Evolutionary conservation across 1,140 invertebrate genomes (phyloP), one percentile per base, ranked within the genome.

Genomic region (Dendrolimus kikuchii): DNA sequence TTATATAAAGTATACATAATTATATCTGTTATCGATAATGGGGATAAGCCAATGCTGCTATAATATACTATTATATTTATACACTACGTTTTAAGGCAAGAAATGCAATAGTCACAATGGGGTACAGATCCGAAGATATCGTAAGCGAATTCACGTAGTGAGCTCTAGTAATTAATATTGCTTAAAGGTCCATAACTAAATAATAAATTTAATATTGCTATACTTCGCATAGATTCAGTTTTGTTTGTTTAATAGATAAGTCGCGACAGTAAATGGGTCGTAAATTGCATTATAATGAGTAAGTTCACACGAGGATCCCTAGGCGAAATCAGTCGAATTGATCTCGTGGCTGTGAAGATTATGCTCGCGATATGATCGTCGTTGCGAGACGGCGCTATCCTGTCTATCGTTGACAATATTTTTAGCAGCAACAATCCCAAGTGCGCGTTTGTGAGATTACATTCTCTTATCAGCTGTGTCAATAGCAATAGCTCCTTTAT

Each of bases 341-440:
- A 68, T 66, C 55, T 51, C 62, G 50, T 64, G 60, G 51, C 55
- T 50, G 52, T 40, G 45, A 8, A 71, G 62, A 66, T 70, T 62
- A 64, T 53, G 62, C 58, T 50, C 37, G 47, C 40, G 63, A 64
- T 71, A 62, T 66, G 52, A 71, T 67, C 68, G 53, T 23, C 23
- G 55, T 9, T 55, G 54, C 49, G 52, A 57, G 56, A 46, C 57
- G 51, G 38, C 55, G 46, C 42, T 38, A 43, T 44, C 50, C 51
- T 59, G 54, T 64, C 57, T 57, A 51, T 60, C 51, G 62, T 61
- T 62, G 62, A 66, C 67, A 64, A 67, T 71, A 72, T 74, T 66
- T 73, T 74, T 64, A 67, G 59, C 62, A 62, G 58, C 55, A 65
- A 62, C 62, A 57, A 75, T 73, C 56, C 60, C 46, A 51, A 61